Evolutionary conservation across 2,797 vertebrate genomes (phyloP).

Genomic region (Thunnus albacares): DNA sequence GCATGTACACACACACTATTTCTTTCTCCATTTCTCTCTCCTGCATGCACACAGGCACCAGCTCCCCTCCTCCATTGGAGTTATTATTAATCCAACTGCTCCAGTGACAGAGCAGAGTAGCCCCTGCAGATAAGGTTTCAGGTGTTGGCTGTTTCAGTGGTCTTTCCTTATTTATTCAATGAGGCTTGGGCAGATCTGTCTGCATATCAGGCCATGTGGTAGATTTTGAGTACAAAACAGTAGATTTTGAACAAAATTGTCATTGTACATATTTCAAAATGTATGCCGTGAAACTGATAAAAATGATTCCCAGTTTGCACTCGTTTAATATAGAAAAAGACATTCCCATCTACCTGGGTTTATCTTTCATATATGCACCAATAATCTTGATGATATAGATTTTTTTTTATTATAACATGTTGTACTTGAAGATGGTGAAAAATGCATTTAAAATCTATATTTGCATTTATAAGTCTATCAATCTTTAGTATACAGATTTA

Average conservation of each 20-base stretch:
- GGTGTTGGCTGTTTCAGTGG: slow-evolving; percentile 64
- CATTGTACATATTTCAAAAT: background rate
- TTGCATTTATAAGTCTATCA: background rate
- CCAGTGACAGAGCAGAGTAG: slow-evolving; percentile 75
- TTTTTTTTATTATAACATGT: background rate
- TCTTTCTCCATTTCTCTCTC: slow-evolving; percentile 42
- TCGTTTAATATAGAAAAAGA: background rate
- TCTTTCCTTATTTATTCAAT: slow-evolving; percentile 69
- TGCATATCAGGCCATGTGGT: slow-evolving; percentile 46
- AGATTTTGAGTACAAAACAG: slow-evolving; percentile 20
- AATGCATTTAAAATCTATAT: background rate
- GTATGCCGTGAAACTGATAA: background rate
- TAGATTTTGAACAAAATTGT: slow-evolving; percentile 5
- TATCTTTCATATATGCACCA: background rate
- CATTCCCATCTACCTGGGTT: background rate
- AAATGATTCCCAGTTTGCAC: background rate
- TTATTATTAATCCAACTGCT: slow-evolving; percentile 83
- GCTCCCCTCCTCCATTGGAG: slow-evolving; percentile 69
- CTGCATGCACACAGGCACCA: slow-evolving; percentile 38
- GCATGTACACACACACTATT: slow-evolving; percentile 24
- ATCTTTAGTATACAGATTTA: background rate
- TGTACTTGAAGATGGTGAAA: background rate
- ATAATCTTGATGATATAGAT: background rate
- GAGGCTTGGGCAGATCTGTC: slow-evolving; percentile 10
- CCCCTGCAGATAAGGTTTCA: slow-evolving; percentile 76